Evolutionary conservation across 92 coral and sea anemone genomes (phyloP), one percentile per base, ranked within the genome.

Genomic region (Epizoanthus fatuus): DNA sequence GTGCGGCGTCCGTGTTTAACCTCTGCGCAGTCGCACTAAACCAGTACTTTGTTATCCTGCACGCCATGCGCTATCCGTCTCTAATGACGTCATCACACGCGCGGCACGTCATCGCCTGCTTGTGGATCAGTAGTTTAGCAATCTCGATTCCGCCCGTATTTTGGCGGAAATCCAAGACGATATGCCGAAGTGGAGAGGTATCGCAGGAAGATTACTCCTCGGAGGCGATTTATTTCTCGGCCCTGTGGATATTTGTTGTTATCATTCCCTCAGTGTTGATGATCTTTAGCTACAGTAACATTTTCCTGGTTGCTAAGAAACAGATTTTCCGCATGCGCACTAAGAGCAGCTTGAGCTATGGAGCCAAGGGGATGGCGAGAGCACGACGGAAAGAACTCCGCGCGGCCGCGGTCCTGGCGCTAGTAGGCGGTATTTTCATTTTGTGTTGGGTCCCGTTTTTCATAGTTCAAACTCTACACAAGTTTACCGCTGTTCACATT

Each of bases 361-460:
- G 84, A 7, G 83, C 59, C 3, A 51, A 83, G 29, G 32, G 95
- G 29, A 20, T 89, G 35, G 75, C 94, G 20, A 79, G 78, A 68
- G 69, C 92, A 59, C 93, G 98, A 19, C 87, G 74, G 80, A 93
- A 86, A 39, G 98, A 94, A 78, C 88, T 96, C 8, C 96, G 98
- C 35, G 98, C 93, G n/a, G 98, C 98, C 3, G 97, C 91, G 4
- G 87, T 96, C 66, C 92, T 96, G 53, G 98, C 98, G 9, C 82
- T 96, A 80, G 91, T 96, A 10, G 98, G 98, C 64, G 98, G 98
- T 1, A 86, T 96, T 53, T 96, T 96, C 74, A 87, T 96, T 7
- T 69, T 96, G 1, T 96, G 98, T 39, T 96, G 98, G 98, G 84
- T 96, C 15, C 98, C 98, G 7, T 96, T 96, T 79, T 96, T 96